phyloP scores from a whole-genome alignment of 92 coral and sea anemone genomes.

The Bergia sp. region DNA sequence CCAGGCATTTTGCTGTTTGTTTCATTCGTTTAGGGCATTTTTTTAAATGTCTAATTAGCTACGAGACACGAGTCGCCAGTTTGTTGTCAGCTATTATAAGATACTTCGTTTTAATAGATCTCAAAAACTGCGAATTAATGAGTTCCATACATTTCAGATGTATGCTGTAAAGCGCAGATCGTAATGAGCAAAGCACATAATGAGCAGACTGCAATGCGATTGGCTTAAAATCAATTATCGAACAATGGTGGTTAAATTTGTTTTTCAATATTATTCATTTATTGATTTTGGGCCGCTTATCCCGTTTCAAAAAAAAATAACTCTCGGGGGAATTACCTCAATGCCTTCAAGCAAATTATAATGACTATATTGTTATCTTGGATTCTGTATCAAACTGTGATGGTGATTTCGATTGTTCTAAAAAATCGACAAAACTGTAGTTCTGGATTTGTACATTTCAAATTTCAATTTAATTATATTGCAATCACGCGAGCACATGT shows the following conservation, averaged over 20 bases:
- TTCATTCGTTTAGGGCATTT: background rate
- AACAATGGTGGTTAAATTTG: background rate
- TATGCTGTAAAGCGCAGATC: background rate
- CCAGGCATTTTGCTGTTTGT: background rate
- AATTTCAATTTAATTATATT: background rate
- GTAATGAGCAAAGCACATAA: background rate
- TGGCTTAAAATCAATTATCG: background rate
- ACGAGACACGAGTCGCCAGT: background rate
- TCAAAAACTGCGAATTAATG: background rate
- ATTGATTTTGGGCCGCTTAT: background rate
- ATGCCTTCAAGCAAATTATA: constrained; percentile 18
- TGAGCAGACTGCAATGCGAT: background rate
- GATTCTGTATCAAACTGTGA: background rate
- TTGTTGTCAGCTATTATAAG: background rate
- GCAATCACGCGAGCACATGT: constrained; percentile 3
- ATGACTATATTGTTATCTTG: background rate
- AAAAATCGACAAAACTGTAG: constrained; percentile 9
- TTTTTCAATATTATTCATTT: background rate
- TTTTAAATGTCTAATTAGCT: background rate
- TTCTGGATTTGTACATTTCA: background rate
- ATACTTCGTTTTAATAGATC: background rate
- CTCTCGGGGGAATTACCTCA: background rate
- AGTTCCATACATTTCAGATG: background rate
- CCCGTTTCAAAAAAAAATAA: background rate
- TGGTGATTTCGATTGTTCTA: background rate